Percentiles rank a stretch among this genome's conserved stretches.
These are phyloP conservation scores for Halocynthia aurantium DNA, from an alignment of 23 tunicate genomes.

Conservation along the genomic window DNA sequence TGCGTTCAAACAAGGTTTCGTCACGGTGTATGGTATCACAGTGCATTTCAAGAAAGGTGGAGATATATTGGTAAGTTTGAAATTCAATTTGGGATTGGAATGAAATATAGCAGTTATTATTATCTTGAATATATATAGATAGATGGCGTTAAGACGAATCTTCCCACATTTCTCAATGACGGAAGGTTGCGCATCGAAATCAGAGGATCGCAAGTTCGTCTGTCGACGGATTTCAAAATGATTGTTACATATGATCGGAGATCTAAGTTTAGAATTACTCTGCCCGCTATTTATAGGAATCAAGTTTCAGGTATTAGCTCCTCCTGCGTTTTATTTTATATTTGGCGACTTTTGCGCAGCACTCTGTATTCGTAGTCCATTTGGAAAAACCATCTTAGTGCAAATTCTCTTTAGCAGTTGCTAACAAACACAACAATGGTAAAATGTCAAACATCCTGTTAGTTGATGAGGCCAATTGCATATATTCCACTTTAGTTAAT, in stretches of 20 bases:
- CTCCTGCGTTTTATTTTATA: no score
- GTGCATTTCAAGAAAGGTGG: conserved; percentile 8
- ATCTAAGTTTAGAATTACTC: background rate
- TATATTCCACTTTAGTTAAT: no score
- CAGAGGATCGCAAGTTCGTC: background rate
- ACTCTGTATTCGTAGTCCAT: no score
- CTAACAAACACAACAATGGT: no score
- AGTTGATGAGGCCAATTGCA: no score
- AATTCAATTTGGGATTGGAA: no score
- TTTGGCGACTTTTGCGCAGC: no score
- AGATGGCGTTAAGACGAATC: conserved; percentile 9
- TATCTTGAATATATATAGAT: background rate
- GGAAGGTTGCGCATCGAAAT: conserved; percentile 2
- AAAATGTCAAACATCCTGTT: no score
- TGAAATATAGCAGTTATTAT: no score
- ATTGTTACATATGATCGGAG: background rate
- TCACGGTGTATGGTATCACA: conserved; percentile 12
- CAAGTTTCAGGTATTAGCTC: conserved; percentile 1
- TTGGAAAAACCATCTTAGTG: no score
- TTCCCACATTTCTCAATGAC: background rate
- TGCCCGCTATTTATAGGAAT: conserved; percentile 6
- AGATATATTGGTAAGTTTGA: conserved; percentile 6
- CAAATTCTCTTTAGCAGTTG: no score
- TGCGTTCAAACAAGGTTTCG: conserved; percentile 9
- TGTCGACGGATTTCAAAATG: conserved; percentile 24